Evolutionary conservation across 2,797 vertebrate genomes (phyloP), one percentile per base, ranked within the genome.

Genomic region (Molossus alvarezi): DNA sequence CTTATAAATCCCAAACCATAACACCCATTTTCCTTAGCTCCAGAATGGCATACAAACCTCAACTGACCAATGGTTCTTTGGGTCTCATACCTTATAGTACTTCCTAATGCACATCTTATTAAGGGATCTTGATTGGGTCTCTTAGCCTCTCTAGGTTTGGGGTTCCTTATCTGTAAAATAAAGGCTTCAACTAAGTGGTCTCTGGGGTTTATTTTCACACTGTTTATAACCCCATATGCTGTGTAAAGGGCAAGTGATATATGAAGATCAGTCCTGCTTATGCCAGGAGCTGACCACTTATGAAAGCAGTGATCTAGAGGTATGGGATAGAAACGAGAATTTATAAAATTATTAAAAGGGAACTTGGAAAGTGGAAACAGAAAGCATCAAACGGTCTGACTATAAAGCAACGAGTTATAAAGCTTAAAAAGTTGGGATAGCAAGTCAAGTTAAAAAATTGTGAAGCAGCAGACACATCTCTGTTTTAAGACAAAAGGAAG

Each of bases 161-260:
- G 7, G 6, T 64, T 77, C 27, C 37, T 97, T 72, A 62, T 45
- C 8, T 93, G 58, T 64, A 93, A 89, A 91, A 41, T 79, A 79
- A 83, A 89, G 41, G 9, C 17, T 69, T 87, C 45, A 62, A 45
- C 6, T 13, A 45, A 84, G 90, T 92, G 23, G 25, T 60, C n/a
- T 87, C 45, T 72, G 21, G 5, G 18, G 48, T 55, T 9, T 45
- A 23, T 69, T 65, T 27, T 67, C 1, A 53, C 7, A 29, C 41
- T 83, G 15, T 79, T 77, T 81, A 64, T 58, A 89, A 88, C 5
- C 10, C 17, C 18, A 27, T 75, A 20, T 25, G 37, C 29, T 88
- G 6, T 83, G 6, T 27, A 62, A 92, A 84, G 20, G 55, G 2
- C 14, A 88, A 41, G 1, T 7, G 17, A 88, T 29, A 51, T 17